Percentiles rank a stretch among this genome's conserved stretches.
Conservation (phyloP, 2,888 invertebrate genomes). For the Trachelus troglodyta region DNA sequence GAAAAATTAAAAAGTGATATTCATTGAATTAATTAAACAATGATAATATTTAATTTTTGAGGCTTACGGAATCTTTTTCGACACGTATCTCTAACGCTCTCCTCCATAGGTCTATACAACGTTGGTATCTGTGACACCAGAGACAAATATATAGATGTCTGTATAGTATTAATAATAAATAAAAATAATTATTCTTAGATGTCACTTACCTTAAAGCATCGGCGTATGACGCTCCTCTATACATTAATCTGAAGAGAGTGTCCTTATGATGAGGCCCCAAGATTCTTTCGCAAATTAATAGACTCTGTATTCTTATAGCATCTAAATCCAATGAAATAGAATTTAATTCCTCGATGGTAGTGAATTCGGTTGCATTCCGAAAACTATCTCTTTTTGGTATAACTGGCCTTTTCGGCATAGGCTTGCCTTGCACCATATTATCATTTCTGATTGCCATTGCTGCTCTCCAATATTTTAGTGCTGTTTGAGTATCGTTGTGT, state of each 20-base stretch:
- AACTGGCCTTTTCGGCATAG: constrained; percentile 69
- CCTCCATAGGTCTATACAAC: constrained; percentile 89
- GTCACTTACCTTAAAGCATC: constrained; percentile 71
- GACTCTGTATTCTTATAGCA: constrained; percentile 86
- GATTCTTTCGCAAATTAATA: constrained; percentile 89
- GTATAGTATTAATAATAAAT: neutral
- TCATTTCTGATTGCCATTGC: constrained; percentile 75
- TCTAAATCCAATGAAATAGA: constrained; percentile 83
- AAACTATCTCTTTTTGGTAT: constrained; percentile 74
- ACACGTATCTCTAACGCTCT: constrained; percentile 85
- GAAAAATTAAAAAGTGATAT: constrained; percentile 7
- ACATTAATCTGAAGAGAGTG: constrained; percentile 83
- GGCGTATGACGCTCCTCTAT: constrained; percentile 79
- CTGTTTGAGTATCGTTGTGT: constrained; percentile 79
- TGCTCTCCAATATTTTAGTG: constrained; percentile 82
- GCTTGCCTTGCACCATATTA: constrained; percentile 44
- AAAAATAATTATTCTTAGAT: neutral
- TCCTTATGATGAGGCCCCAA: constrained; percentile 89
- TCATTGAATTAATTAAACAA: neutral
- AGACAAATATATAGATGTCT: neutral
- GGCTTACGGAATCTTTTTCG: constrained; percentile 78
- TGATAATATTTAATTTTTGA: constrained; percentile 1
- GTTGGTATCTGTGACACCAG: constrained; percentile 71
- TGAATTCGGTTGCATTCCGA: constrained; percentile 80
- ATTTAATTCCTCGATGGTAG: constrained; percentile 77